A percentile compares a stretch with the other conserved stretches of the same genome.
Conservation (phyloP, 35 echinoderm and acorn worm genomes). For the Amphiura filiformis region DNA sequence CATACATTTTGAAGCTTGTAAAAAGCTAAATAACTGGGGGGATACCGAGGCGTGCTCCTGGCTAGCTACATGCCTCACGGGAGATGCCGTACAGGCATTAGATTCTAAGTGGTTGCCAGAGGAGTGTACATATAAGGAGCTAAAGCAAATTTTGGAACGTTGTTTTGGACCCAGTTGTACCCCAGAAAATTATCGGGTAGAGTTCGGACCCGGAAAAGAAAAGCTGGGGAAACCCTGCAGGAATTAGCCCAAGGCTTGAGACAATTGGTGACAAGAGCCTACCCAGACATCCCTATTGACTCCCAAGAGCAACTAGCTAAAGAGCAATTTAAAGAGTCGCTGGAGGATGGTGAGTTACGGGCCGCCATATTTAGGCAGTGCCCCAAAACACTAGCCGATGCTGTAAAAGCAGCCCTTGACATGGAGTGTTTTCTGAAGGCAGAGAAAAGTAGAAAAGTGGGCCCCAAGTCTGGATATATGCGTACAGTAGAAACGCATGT, state of each 20-base stretch:
- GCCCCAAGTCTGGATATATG: background rate
- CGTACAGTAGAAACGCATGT: background rate
- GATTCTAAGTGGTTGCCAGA: too few species aligned
- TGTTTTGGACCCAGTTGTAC: background rate
- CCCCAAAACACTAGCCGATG: background rate
- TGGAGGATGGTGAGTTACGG: background rate
- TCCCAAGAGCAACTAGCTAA: background rate
- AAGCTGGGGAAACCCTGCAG: background rate
- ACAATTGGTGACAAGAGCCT: background rate
- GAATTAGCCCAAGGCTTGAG: background rate
- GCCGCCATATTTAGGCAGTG: background rate
- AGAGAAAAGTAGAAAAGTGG: too few species aligned
- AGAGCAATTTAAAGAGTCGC: background rate
- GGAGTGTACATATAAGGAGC: too few species aligned
- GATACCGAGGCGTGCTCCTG: too few species aligned
- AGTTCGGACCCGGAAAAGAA: background rate
- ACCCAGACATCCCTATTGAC: background rate
- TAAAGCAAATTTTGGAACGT: too few species aligned
- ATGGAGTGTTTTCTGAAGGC: background rate
- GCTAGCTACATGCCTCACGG: too few species aligned
- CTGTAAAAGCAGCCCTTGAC: background rate
- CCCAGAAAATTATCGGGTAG: background rate
- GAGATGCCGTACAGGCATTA: too few species aligned
- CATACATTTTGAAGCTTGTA: too few species aligned
- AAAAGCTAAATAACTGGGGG: too few species aligned